Conservation (phyloP, 2,113 vertebrate species). For the Amazona vittata region DNA sequence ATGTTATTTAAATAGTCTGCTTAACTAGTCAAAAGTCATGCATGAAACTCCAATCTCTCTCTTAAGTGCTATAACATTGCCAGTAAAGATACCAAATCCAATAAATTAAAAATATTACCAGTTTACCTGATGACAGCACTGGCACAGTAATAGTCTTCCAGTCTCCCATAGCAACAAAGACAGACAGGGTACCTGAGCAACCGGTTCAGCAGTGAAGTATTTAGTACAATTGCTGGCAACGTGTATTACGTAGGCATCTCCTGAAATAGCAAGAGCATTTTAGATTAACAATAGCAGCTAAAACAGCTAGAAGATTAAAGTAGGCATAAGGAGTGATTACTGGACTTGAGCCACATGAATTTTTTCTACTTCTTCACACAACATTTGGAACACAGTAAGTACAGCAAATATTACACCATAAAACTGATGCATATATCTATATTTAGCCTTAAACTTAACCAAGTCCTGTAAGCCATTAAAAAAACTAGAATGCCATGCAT, state of each 20-base stretch:
- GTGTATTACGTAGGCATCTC: constrained; percentile 73
- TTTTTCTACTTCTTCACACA: neutral
- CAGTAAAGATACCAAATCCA: neutral
- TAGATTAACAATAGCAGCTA: constrained; percentile 72
- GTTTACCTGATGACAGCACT: constrained; percentile 83
- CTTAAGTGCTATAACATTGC: neutral
- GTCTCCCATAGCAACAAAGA: constrained; percentile 89
- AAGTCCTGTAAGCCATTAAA: neutral
- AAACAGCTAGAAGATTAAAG: constrained; percentile 71
- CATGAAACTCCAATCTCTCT: neutral
- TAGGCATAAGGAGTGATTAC: neutral
- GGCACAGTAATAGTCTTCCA: constrained; percentile 84
- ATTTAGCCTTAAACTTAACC: neutral
- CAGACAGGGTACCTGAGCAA: constrained; percentile 70
- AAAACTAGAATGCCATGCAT: neutral
- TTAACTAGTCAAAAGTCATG: neutral
- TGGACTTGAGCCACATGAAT: neutral
- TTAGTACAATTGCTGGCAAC: constrained; percentile 61
- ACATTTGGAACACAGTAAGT: neutral
- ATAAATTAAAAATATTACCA: neutral
- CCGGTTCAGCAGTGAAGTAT: constrained; percentile 68
- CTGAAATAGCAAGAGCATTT: constrained; percentile 75
- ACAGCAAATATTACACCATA: neutral
- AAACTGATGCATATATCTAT: neutral
- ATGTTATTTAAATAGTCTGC: neutral